A percentile compares a stretch with the other conserved stretches of the same genome.
phyloP scores from a whole-genome alignment of 2,888 invertebrate genomes.

The Candidula unifasciata region DNA sequence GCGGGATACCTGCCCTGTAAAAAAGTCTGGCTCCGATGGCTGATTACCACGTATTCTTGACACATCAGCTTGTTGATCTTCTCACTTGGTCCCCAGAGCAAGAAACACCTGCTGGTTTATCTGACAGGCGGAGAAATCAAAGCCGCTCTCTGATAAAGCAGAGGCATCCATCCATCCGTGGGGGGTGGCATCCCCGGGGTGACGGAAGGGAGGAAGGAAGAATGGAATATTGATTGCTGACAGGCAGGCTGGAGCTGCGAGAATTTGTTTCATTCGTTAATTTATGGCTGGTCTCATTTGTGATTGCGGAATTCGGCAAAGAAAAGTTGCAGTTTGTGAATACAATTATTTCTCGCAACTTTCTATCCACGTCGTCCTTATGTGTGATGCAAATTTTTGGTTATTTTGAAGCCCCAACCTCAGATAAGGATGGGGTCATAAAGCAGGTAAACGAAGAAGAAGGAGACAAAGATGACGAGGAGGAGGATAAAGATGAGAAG shows the following conservation, averaged over 20 bases:
- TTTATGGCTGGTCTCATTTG: no score
- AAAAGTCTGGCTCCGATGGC: slow-evolving; percentile 7
- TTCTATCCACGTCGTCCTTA: no score
- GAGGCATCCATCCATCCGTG: background rate
- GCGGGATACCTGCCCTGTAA: background rate
- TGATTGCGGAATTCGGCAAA: no score
- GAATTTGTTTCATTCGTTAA: no score
- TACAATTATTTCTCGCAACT: no score
- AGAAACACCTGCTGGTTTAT: background rate
- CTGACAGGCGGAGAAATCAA: background rate
- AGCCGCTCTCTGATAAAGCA: background rate
- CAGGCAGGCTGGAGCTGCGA: no score
- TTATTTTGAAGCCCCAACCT: background rate
- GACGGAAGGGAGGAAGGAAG: background rate
- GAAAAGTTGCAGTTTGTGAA: no score
- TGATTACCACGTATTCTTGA: background rate
- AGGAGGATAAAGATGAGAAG: background rate
- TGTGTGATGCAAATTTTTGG: no score
- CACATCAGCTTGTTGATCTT: slow-evolving; percentile 11
- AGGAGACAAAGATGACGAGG: no score
- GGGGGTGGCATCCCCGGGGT: background rate
- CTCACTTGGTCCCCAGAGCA: background rate
- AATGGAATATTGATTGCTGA: background rate
- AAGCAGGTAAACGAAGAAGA: no score
- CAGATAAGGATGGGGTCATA: no score